Percentiles rank a stretch among this genome's conserved stretches.
These are phyloP conservation scores for Oxygymnocypris stewartii DNA, from an alignment of 2,113 vertebrate species.

Conservation along the genomic window DNA sequence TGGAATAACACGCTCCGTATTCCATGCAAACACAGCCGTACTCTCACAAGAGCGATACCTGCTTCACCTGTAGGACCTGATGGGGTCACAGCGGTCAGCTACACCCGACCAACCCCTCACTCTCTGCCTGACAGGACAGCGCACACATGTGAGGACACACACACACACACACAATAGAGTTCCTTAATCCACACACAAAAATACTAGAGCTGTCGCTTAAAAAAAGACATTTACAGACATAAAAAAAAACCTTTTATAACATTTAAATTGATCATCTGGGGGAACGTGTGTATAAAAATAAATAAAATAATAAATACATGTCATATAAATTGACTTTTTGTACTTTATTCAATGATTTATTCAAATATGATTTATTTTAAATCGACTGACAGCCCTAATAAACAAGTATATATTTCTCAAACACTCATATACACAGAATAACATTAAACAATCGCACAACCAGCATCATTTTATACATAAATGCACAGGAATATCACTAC, in stretches of 20 bases:
- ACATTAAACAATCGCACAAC: not conserved
- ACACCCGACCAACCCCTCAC: conserved; percentile 96
- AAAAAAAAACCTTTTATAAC: not conserved
- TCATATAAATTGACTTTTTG: not conserved
- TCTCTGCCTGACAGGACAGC: conserved; percentile 91
- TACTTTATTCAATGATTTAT: not conserved
- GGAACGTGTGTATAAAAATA: not conserved
- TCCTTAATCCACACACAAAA: conserved; percentile 19
- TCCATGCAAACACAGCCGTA: conserved; percentile 9
- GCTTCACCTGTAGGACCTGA: conserved; percentile 79
- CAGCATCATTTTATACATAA: not conserved
- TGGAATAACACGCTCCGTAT: not conserved
- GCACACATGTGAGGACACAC: conserved; percentile 57
- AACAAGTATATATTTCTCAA: conserved; percentile 38
- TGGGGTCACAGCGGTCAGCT: conserved; percentile 90
- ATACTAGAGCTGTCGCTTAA: conserved; percentile 11
- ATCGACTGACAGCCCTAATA: not conserved
- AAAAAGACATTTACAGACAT: not conserved
- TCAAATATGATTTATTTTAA: not conserved
- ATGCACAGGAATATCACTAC: not conserved
- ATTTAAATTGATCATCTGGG: not conserved
- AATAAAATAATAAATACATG: not conserved
- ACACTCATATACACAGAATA: not conserved
- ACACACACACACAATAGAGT: conserved; percentile 16
- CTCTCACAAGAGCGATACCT: conserved; percentile 77